phyloP scores from a whole-genome alignment of 2,113 vertebrate genomes.

The Piaya cayana region DNA sequence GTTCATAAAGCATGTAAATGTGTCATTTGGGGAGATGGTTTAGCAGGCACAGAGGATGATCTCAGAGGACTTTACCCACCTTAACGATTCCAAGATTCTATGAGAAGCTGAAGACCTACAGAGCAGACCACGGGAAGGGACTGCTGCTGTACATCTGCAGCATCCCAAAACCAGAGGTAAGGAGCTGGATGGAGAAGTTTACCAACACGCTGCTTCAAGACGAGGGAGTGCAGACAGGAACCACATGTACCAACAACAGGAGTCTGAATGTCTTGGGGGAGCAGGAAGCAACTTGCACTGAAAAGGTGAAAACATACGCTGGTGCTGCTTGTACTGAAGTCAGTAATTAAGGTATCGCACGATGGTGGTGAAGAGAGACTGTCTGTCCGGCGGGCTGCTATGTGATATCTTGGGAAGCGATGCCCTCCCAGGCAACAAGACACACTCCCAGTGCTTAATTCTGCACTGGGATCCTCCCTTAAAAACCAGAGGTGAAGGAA shows the following conservation, averaged over 20 bases:
- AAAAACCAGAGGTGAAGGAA: not conserved
- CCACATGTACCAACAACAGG: accelerated
- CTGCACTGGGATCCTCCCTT: not conserved
- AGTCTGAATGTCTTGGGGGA: not conserved
- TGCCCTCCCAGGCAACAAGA: accelerated
- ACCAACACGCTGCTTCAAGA: not conserved
- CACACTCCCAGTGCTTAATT: not conserved
- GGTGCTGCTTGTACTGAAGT: not conserved
- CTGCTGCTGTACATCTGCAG: not conserved
- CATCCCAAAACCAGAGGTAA: not conserved
- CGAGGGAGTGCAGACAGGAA: not conserved
- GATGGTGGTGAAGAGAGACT: not conserved
- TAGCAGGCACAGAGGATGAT: too few species aligned
- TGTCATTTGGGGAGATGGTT: too few species aligned
- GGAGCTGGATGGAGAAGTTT: not conserved
- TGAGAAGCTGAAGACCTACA: not conserved
- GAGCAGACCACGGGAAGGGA: not conserved
- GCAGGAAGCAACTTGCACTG: not conserved
- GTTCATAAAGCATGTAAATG: too few species aligned
- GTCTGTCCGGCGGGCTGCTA: not conserved
- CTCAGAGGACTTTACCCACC: too few species aligned
- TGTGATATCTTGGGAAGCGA: accelerated
- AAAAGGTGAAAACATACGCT: not conserved
- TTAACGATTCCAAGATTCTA: too few species aligned
- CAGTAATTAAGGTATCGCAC: not conserved